These are phyloP conservation scores for Nephotettix cincticeps DNA, from an alignment of 1,140 invertebrate species.

Conservation along the genomic window DNA sequence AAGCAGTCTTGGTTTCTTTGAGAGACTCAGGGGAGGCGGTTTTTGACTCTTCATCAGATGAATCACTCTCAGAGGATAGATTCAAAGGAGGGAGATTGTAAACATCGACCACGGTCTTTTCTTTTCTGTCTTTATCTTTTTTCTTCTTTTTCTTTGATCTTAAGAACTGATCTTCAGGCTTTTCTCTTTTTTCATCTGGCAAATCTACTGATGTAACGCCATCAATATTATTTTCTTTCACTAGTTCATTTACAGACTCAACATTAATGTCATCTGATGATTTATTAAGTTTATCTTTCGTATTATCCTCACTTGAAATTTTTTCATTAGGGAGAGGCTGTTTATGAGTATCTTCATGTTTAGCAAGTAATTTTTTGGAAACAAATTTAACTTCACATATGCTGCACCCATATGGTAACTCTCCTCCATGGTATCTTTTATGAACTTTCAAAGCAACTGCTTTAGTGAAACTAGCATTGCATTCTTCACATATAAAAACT, in stretches of 20 bases:
- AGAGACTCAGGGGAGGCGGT: constrained; percentile 15
- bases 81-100: constrained; percentile 76
- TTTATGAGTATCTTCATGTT: constrained; percentile 61
- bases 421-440: constrained; percentile 70
- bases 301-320: background rate
- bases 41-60: constrained; percentile 62
- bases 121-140: constrained; percentile 40
- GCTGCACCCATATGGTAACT: constrained; percentile 66
- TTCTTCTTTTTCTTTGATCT: constrained; percentile 36
- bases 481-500: constrained; percentile 77
- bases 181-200: constrained; percentile 33
- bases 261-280: constrained; percentile 40
- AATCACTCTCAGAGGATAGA: constrained; percentile 73
- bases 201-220: background rate
- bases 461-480: constrained; percentile 67
- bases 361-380: constrained; percentile 71
- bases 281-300: constrained; percentile 24
- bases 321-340: constrained; percentile 26
- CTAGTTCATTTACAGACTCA: constrained; percentile 42
- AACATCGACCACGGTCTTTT: constrained; percentile 54
- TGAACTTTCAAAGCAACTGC: constrained; percentile 81
- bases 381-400: constrained; percentile 77
- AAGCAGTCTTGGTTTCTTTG: constrained; percentile 11
- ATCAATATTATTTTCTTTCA: constrained; percentile 43
- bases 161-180: constrained; percentile 30